phyloP scores from a whole-genome alignment of 2,797 vertebrate species.

The Lophotriccus pileatus region DNA sequence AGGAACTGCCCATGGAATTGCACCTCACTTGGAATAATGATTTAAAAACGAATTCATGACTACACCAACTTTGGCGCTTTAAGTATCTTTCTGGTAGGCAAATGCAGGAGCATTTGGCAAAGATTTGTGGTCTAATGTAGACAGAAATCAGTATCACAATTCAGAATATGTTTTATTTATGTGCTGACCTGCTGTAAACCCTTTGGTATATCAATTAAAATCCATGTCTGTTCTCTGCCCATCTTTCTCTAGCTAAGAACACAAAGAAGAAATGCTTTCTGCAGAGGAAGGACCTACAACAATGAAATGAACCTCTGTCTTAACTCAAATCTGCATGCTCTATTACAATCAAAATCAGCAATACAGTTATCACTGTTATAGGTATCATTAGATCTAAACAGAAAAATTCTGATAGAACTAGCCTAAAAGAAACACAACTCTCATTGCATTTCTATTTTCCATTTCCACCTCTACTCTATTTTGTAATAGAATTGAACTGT shows the following conservation, averaged over 20 bases:
- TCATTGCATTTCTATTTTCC: not conserved
- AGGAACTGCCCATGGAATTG: not conserved
- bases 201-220: not conserved
- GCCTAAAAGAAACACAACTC: not conserved
- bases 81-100: not conserved
- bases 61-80: not conserved
- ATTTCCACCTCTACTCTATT: not conserved
- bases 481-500: not conserved
- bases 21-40: not conserved
- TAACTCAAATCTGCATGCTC: not conserved
- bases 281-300: not conserved
- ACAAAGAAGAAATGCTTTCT: not conserved
- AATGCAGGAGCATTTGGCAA: not conserved
- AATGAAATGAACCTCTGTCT: not conserved
- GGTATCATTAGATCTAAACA: not conserved
- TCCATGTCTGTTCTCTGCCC: not conserved
- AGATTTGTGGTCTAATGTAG: not conserved
- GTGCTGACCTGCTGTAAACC: not conserved
- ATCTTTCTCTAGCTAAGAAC: not conserved
- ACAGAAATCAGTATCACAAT: not conserved
- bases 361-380: not conserved
- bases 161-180: not conserved
- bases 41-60: not conserved
- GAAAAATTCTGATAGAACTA: not conserved
- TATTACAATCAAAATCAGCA: not conserved